Evolutionary conservation across 1,140 invertebrate genomes (phyloP).

Genomic region (Ylistrum balloti): DNA sequence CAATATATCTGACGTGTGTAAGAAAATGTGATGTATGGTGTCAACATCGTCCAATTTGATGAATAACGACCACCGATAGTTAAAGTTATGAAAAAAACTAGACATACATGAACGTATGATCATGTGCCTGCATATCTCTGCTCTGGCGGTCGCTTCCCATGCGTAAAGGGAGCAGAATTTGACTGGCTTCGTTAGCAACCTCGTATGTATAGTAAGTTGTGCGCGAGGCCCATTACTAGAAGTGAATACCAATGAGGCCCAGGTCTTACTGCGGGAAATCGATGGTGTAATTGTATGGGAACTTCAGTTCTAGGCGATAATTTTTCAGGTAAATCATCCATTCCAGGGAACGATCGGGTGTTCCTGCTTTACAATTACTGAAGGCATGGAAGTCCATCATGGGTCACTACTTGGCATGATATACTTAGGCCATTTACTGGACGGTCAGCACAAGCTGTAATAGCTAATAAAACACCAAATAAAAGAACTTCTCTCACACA

Average conservation of each 20-base stretch:
- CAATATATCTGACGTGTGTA: too few species aligned
- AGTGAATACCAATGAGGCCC: slow-evolving; percentile 47
- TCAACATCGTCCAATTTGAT: background rate
- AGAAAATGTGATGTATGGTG: too few species aligned
- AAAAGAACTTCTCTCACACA: slow-evolving; percentile 26
- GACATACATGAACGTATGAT: background rate
- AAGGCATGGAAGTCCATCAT: background rate
- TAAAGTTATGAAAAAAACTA: slow-evolving; percentile 31
- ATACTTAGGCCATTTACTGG: slow-evolving; percentile 16
- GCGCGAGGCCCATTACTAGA: slow-evolving; percentile 10
- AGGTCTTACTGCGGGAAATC: slow-evolving; percentile 50
- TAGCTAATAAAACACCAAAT: slow-evolving; percentile 39
- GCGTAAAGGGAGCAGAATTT: slow-evolving; percentile 41
- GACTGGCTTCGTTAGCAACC: slow-evolving; percentile 41
- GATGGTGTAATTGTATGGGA: slow-evolving; percentile 56
- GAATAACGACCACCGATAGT: background rate
- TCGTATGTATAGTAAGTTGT: slow-evolving; percentile 42
- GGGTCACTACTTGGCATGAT: background rate
- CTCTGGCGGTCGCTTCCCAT: background rate
- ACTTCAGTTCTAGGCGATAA: slow-evolving; percentile 48
- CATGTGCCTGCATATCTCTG: slow-evolving; percentile 14
- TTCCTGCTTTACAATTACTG: slow-evolving; percentile 31
- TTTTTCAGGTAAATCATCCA: slow-evolving; percentile 59
- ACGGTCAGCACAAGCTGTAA: background rate
- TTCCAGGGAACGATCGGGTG: slow-evolving; percentile 2